Percentiles rank a stretch among this genome's conserved stretches.
Evolutionary conservation across 2,888 invertebrate genomes (phyloP).

Genomic region (Gandaritis pyraliata): DNA sequence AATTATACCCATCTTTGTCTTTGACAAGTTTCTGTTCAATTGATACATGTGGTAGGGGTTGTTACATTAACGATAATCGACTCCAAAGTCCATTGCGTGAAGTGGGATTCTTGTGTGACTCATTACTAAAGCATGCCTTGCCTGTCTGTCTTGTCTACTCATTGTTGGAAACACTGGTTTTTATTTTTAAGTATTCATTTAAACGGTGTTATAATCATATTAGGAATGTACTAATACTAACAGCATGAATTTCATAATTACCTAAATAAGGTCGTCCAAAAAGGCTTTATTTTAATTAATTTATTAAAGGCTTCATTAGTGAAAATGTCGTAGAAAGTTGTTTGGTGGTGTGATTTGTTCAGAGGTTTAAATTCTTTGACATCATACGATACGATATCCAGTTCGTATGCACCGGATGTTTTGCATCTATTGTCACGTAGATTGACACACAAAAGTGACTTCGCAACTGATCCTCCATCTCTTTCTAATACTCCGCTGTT

Average conservation of each 20-base stretch:
- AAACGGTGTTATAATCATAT: not conserved
- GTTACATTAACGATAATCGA: conserved; percentile 34
- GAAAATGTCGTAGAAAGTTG: not conserved
- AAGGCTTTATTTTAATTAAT: conserved; percentile 19
- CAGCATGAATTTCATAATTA: conserved; percentile 16
- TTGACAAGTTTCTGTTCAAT: too few species aligned
- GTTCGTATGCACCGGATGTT: conserved; percentile 51
- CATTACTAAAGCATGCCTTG: conserved; percentile 44
- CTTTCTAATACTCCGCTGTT: conserved; percentile 38
- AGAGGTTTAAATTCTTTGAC: conserved; percentile 6
- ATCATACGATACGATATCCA: conserved; percentile 28
- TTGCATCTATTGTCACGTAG: conserved; percentile 52
- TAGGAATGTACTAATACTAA: not conserved
- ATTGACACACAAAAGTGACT: conserved; percentile 45
- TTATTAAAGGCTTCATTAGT: conserved; percentile 2
- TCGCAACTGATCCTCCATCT: conserved; percentile 35
- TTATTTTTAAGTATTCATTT: conserved; percentile 9
- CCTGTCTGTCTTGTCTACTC: conserved; percentile 37
- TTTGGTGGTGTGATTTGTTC: not conserved
- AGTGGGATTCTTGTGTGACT: conserved; percentile 46
- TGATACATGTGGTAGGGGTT: conserved; percentile 43
- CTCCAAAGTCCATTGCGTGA: conserved; percentile 40
- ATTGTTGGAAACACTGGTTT: conserved; percentile 38
- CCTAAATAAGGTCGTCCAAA: conserved; percentile 5
- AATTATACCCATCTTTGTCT: too few species aligned